phyloP scores from a whole-genome alignment of 2,888 invertebrate species.

The Pandemis cinnamomeana region DNA sequence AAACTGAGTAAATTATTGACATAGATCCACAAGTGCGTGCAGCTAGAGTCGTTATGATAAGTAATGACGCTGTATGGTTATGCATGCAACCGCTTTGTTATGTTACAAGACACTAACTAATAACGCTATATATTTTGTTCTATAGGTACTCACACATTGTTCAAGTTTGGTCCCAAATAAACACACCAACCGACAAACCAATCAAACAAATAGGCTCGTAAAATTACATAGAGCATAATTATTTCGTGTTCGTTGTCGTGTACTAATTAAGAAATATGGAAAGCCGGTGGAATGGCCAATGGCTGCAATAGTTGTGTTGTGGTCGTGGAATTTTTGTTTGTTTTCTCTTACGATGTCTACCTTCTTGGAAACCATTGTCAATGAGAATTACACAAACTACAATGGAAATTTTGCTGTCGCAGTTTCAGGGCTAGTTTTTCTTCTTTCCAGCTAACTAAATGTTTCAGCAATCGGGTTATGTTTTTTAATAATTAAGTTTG shows the following conservation, averaged over 20 bases:
- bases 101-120: neutral
- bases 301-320: slow-evolving; percentile 14
- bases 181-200: neutral
- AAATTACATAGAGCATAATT: slow-evolving; percentile 14
- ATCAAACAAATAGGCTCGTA: slow-evolving; percentile 3
- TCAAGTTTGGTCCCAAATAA: neutral
- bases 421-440: too few species aligned
- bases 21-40: neutral
- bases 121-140: neutral
- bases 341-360: neutral
- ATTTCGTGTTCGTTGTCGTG: slow-evolving; percentile 37
- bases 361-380: neutral
- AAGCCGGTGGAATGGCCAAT: slow-evolving; percentile 24
- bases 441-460: too few species aligned
- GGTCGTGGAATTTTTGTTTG: slow-evolving; percentile 9
- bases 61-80: neutral
- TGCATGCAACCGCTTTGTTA: neutral
- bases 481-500: too few species aligned
- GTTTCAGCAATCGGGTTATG: too few species aligned
- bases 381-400: neutral
- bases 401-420: too few species aligned
- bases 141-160: neutral
- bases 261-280: slow-evolving; percentile 39
- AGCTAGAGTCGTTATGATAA: neutral
- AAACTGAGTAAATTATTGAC: neutral